Conservation (phyloP, 2,113 vertebrate species). For the Podarcis cretensis region DNA sequence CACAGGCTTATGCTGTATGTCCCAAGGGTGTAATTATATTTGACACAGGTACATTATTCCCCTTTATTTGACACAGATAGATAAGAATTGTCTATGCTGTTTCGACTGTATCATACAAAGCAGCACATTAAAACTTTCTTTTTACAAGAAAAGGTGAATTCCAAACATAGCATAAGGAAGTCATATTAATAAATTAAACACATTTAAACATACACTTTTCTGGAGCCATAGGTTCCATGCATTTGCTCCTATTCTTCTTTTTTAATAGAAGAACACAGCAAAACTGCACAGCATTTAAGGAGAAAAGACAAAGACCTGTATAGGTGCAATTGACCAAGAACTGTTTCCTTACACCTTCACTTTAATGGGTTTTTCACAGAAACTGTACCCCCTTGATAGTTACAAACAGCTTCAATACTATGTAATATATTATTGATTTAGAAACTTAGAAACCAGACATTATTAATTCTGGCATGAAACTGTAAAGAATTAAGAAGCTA, state of each 20-base stretch:
- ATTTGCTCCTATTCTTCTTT: background rate
- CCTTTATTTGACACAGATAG: constrained; percentile 46
- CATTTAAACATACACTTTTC: background rate
- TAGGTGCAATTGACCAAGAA: background rate
- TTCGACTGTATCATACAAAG: constrained; percentile 2
- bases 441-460: background rate
- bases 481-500: background rate
- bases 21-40: constrained; percentile 49
- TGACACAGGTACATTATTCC: constrained; percentile 49
- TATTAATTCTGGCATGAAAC: background rate
- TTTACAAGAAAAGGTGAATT: constrained; percentile 11
- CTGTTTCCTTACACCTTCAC: background rate
- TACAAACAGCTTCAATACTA: background rate
- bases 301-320: constrained; percentile 4
- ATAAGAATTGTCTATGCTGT: constrained; percentile 19
- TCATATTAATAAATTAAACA: background rate
- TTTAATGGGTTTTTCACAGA: constrained; percentile 13
- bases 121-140: constrained; percentile 18
- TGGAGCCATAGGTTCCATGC: background rate
- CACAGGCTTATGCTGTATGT: constrained; percentile 28
- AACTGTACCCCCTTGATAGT: background rate
- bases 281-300: background rate
- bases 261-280: background rate
- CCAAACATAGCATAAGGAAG: constrained; percentile 12
- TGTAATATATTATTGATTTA: background rate